These are phyloP conservation scores for Harpagifer antarcticus DNA, from an alignment of 2,797 vertebrate species.

Conservation along the genomic window DNA sequence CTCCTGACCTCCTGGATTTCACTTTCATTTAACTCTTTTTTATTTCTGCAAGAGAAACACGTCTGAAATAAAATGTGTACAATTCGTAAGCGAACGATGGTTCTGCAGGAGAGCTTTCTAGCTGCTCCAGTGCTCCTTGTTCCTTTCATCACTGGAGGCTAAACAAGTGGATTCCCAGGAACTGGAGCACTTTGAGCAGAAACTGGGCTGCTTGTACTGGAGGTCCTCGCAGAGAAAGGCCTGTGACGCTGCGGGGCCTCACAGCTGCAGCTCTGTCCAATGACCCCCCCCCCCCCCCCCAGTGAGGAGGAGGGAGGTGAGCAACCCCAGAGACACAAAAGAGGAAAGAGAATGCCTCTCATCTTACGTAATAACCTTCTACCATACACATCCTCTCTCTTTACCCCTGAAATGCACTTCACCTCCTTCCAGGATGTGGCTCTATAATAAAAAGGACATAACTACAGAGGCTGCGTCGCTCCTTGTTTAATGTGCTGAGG, in stretches of 20 bases:
- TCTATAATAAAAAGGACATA: not conserved
- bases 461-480: slow-evolving; percentile 25
- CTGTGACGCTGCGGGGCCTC: slow-evolving; percentile 41
- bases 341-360: slow-evolving; percentile 60
- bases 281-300: slow-evolving; percentile 29
- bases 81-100: not conserved
- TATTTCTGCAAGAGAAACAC: not conserved
- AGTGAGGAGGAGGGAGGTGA: slow-evolving; percentile 45
- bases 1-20: slow-evolving; percentile 14
- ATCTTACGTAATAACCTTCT: slow-evolving; percentile 68
- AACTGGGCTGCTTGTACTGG: slow-evolving; percentile 29
- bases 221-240: slow-evolving; percentile 42
- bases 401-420: not conserved
- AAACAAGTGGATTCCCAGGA: slow-evolving; percentile 28
- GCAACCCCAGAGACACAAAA: slow-evolving; percentile 62
- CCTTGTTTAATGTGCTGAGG: not conserved
- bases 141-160: not conserved
- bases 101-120: not conserved
- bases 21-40: not conserved
- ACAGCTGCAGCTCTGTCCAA: slow-evolving; percentile 49
- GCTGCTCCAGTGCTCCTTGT: not conserved
- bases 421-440: too few species aligned
- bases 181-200: slow-evolving; percentile 19
- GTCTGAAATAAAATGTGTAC: not conserved
- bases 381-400: slow-evolving; percentile 23